Evolutionary conservation across 2,113 vertebrate species (phyloP).

Genomic region (Chionodraco myersi): DNA sequence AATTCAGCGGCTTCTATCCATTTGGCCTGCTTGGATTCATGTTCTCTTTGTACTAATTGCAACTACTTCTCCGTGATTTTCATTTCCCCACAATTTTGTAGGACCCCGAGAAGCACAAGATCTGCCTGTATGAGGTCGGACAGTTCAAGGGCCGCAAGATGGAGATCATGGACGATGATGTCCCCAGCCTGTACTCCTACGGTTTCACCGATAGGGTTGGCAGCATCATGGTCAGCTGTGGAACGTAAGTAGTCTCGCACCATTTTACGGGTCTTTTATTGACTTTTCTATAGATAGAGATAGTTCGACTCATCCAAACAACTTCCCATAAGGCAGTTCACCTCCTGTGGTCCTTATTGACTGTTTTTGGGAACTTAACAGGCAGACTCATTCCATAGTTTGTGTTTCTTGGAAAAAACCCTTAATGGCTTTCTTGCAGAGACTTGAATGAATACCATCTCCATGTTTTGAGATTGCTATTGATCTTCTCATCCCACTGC

Average conservation of each 20-base stretch:
- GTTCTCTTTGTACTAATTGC: background rate
- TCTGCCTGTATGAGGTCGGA: conserved; percentile 84
- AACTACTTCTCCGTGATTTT: background rate
- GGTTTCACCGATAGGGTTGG: conserved; percentile 85
- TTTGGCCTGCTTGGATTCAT: background rate
- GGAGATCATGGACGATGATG: conserved; percentile 87
- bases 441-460: no score
- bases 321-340: no score
- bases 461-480: background rate
- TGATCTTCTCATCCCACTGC: background rate
- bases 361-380: no score
- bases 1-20: background rate
- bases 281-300: no score
- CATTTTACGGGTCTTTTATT: background rate
- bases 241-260: conserved; percentile 77
- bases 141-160: conserved; percentile 87
- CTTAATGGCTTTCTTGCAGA: background rate
- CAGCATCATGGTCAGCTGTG: conserved; percentile 84
- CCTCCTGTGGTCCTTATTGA: no score
- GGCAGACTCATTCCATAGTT: no score
- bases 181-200: conserved; percentile 82
- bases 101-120: conserved; percentile 87
- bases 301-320: no score
- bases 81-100: conserved; percentile 10
- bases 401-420: background rate